Evolutionary conservation across 2,113 vertebrate genomes (phyloP), one percentile per base, ranked within the genome.

Genomic region (Lamprologus lemairii): DNA sequence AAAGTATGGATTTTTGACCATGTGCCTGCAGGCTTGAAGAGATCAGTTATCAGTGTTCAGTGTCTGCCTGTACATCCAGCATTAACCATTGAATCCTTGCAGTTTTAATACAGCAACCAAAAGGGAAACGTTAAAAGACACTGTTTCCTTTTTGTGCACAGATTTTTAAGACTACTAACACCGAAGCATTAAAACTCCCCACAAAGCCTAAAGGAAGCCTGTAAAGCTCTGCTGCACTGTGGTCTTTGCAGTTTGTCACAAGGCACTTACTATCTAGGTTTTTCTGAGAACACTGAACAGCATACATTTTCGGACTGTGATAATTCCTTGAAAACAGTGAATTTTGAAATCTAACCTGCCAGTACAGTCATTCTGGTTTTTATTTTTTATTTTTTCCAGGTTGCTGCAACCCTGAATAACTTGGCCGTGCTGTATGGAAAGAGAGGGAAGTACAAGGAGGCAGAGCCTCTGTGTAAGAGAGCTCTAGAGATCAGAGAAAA

Each of bases 401-500:
- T 99, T 83, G 99, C 99, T 19, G 98, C 99, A 5, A 99, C 98
- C 1, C 96, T 99, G 86, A 99, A 99, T 96, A 99, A 99, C 89
- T 94, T 99, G 96, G 98, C 98, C 4, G 99, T 99, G 87, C 96
- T 99, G 42, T 99, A 99, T 1, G 99, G 99, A 84, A 99, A 99
- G 95, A 97, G 99, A 53, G 98, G 98, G 7, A 99, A 99, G 93
- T 99, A 99, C 95, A 98, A 98, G 95, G 99, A 99, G 91, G 99
- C 98, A 0, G 99, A 99, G 92, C 98, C 99, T 0, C 95, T 99
- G 87, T 99, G 99, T 87, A 99, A 99, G 95, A 96, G 98, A 89
- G 99, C 99, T 4, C 95, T 99, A 96, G 99, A 99, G 96, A 99
- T 99, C 93, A 97, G 99, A 92, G 98, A 99, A 95, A 99, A 99